phyloP scores from a whole-genome alignment of 2,888 invertebrate genomes.

The Noctua comes region DNA sequence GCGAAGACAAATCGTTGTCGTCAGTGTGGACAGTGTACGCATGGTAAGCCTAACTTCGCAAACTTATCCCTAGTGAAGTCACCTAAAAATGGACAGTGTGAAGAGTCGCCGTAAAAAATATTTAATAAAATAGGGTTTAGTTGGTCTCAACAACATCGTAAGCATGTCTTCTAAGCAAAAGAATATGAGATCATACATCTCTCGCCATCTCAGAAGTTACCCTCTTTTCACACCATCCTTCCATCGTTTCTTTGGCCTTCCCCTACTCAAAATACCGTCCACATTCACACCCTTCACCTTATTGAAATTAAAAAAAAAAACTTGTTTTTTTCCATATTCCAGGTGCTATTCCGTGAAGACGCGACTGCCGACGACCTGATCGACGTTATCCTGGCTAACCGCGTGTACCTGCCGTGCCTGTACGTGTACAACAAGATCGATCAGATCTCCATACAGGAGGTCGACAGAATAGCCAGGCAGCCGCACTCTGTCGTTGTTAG shows the following conservation, averaged over 20 bases:
- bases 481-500: constrained; percentile 97
- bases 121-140: neutral
- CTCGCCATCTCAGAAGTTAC: neutral
- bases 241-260: neutral
- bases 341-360: constrained; percentile 98
- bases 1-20: neutral
- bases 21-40: neutral
- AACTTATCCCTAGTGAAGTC: neutral
- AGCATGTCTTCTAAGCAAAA: too few species aligned
- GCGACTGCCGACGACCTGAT: constrained; percentile 98
- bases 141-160: neutral
- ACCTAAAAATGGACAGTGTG: neutral
- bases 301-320: neutral
- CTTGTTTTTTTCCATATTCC: neutral
- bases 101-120: neutral
- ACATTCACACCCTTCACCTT: neutral
- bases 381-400: constrained; percentile 98
- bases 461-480: constrained; percentile 97
- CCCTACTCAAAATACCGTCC: neutral
- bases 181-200: too few species aligned
- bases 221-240: neutral
- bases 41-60: neutral
- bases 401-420: constrained; percentile 98
- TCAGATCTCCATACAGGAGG: constrained; percentile 99
- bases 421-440: constrained; percentile 99